phyloP scores from a whole-genome alignment of 2,797 vertebrate genomes.

The Danio aesculapii region DNA sequence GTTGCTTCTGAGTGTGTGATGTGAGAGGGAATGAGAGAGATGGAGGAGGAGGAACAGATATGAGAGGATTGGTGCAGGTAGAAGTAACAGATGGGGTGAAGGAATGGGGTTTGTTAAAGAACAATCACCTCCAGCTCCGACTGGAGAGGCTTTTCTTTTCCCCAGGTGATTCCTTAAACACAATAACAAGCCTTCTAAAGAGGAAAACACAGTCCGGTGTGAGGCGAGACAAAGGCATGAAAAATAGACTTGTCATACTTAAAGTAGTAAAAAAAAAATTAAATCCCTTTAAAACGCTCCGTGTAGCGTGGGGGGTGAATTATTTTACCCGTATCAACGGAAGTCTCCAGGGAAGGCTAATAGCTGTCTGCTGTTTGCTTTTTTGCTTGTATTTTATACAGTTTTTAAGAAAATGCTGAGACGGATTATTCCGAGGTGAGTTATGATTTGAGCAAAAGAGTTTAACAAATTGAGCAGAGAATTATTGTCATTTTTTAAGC shows the following conservation, averaged over 20 bases:
- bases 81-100: slow-evolving; percentile 39
- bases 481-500: slow-evolving; percentile 11
- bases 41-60: slow-evolving; percentile 3
- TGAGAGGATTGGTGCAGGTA: not conserved
- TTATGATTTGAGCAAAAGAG: slow-evolving; percentile 1
- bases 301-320: slow-evolving; percentile 39
- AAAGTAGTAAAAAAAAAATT: slow-evolving; percentile 50
- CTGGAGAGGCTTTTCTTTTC: slow-evolving; percentile 50
- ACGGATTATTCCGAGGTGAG: not conserved
- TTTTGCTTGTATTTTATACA: not conserved
- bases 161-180: slow-evolving; percentile 48
- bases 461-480: slow-evolving; percentile 3
- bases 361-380: slow-evolving; percentile 29
- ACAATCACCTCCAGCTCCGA: slow-evolving; percentile 47
- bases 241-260: slow-evolving; percentile 55
- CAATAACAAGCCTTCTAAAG: slow-evolving; percentile 44
- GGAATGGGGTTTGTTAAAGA: slow-evolving; percentile 45
- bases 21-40: not conserved
- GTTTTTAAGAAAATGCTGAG: slow-evolving; percentile 12
- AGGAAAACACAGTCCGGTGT: slow-evolving; percentile 49
- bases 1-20: slow-evolving; percentile 1
- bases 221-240: slow-evolving; percentile 40
- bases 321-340: slow-evolving; percentile 50
- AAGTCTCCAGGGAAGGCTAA: slow-evolving; percentile 44
- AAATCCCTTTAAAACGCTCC: slow-evolving; percentile 43